phyloP scores from a whole-genome alignment of 1,140 invertebrate genomes.

The Trichonephila inaurata region DNA sequence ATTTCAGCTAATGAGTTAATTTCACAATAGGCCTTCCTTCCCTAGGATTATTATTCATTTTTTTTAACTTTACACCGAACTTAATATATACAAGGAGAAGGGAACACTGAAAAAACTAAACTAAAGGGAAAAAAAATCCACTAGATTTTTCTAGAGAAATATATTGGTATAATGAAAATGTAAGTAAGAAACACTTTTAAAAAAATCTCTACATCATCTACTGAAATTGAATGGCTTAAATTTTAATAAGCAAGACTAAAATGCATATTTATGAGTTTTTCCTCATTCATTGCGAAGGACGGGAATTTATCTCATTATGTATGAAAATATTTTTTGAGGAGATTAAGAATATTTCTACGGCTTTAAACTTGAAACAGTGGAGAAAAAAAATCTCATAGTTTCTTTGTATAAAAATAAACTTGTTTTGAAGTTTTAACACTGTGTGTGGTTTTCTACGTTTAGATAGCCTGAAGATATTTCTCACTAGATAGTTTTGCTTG shows the following conservation, averaged over 20 bases:
- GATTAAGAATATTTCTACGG: not conserved
- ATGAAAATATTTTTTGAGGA: not conserved
- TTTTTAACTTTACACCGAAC: not conserved
- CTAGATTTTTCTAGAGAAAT: not conserved
- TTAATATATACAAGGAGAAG: not conserved
- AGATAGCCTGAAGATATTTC: too few species aligned
- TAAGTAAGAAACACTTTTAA: not conserved
- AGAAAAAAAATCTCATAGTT: not conserved
- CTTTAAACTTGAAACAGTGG: not conserved
- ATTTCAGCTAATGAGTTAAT: slow-evolving; percentile 6
- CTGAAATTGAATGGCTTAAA: not conserved
- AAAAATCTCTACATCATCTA: not conserved
- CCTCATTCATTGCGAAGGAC: not conserved
- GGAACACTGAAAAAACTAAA: not conserved
- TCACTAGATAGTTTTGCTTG: too few species aligned
- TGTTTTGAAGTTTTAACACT: not conserved
- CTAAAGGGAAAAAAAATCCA: not conserved
- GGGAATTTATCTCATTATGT: not conserved
- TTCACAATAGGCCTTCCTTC: not conserved
- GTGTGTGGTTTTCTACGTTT: not conserved
- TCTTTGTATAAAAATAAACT: not conserved
- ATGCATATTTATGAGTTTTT: slow-evolving; percentile 45
- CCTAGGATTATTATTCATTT: too few species aligned
- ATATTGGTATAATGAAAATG: not conserved
- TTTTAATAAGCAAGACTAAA: not conserved